Conservation (phyloP, 2,888 invertebrate species). For the Lycia hirtaria region DNA sequence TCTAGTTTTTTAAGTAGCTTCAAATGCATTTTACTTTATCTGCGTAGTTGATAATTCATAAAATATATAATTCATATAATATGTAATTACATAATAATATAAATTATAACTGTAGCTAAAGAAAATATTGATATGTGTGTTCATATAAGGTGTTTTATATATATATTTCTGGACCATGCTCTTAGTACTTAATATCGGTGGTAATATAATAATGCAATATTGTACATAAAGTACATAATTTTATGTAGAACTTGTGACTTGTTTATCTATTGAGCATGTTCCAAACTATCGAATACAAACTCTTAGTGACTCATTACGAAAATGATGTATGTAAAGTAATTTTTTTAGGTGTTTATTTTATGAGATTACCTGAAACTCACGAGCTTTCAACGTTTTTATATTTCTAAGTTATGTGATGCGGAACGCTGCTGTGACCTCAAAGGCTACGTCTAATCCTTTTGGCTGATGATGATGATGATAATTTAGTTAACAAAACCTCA, state of each 20-base stretch:
- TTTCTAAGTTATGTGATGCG: no score
- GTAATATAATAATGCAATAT: constrained; percentile 3
- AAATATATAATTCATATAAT: constrained; percentile 23
- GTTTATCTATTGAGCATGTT: constrained; percentile 21
- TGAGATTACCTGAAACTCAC: no score
- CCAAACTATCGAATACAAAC: not conserved
- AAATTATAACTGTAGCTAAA: constrained; percentile 27
- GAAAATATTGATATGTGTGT: constrained; percentile 37
- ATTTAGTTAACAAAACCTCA: no score
- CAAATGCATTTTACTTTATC: constrained; percentile 31
- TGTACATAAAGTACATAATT: constrained; percentile 24
- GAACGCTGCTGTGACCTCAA: no score
- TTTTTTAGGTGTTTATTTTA: no score
- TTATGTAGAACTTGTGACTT: constrained; percentile 3
- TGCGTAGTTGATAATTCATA: constrained; percentile 23
- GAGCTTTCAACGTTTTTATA: no score
- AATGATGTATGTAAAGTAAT: no score
- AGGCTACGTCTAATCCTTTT: no score
- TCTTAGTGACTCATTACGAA: not conserved
- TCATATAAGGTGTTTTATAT: constrained; percentile 35
- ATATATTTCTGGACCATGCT: constrained; percentile 32
- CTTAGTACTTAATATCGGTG: constrained; percentile 30
- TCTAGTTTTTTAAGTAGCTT: constrained; percentile 31
- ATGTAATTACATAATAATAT: constrained; percentile 25
- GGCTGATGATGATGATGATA: no score